phyloP scores from a whole-genome alignment of 2,797 vertebrate species.

The Clarias laeviceps region DNA sequence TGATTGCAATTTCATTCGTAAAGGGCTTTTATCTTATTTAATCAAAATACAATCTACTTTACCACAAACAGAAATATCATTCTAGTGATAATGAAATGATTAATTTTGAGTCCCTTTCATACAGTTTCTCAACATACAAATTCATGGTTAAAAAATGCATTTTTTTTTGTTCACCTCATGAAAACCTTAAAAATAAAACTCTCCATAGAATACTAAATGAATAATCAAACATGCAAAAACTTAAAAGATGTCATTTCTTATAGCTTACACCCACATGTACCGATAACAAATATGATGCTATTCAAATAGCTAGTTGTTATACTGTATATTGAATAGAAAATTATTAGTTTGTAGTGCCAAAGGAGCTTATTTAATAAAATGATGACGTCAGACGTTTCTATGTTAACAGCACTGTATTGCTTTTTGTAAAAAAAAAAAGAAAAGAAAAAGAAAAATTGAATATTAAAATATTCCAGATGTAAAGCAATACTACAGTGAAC shows the following conservation, averaged over 20 bases:
- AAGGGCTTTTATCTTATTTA: constrained; percentile 34
- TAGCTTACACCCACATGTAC: constrained; percentile 43
- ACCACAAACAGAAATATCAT: constrained; percentile 13
- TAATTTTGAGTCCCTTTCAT: constrained; percentile 29
- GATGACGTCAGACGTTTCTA: constrained; percentile 72
- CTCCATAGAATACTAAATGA: constrained; percentile 45
- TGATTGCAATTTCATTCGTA: constrained; percentile 7
- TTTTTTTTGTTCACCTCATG: neutral
- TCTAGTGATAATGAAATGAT: neutral
- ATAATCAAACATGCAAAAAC: constrained; percentile 9
- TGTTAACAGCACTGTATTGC: constrained; percentile 73
- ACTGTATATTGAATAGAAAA: constrained; percentile 64
- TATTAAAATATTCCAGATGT: constrained; percentile 69
- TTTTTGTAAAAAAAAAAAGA: constrained; percentile 35
- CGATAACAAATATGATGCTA: constrained; percentile 69
- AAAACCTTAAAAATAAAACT: neutral
- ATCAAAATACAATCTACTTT: neutral
- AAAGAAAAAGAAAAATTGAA: neutral
- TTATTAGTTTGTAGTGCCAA: constrained; percentile 76
- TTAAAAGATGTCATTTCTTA: constrained; percentile 37
- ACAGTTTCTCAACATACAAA: constrained; percentile 76
- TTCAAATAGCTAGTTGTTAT: constrained; percentile 71
- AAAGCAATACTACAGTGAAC: constrained; percentile 76
- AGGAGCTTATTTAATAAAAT: constrained; percentile 70
- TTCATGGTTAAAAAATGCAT: constrained; percentile 53